Percentiles rank a stretch among this genome's conserved stretches.
These are phyloP conservation scores for Cynodonichthys magdalenae DNA, from an alignment of 2,797 vertebrate species.

Conservation along the genomic window DNA sequence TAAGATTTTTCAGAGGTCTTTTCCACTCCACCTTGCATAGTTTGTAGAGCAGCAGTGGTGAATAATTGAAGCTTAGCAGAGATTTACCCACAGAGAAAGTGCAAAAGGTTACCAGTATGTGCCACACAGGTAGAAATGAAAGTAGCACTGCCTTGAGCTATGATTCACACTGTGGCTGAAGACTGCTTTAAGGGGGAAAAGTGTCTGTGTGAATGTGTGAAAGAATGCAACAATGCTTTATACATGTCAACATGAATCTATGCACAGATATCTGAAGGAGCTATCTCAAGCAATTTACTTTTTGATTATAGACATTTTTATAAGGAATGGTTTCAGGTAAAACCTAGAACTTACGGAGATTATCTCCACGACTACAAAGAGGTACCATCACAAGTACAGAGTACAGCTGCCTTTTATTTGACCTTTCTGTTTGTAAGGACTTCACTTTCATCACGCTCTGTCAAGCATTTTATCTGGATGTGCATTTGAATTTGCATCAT, in stretches of 20 bases:
- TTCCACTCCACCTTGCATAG: conserved; percentile 10
- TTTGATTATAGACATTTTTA: conserved; percentile 32
- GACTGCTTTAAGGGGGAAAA: background rate
- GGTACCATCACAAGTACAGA: background rate
- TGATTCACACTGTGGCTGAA: conserved; percentile 13
- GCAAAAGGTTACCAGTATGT: conserved; percentile 43
- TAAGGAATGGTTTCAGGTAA: conserved; percentile 25
- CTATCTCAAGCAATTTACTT: conserved; percentile 32
- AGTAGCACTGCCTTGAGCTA: conserved; percentile 1
- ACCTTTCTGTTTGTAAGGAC: background rate
- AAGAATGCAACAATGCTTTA: background rate
- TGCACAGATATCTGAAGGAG: conserved; percentile 25
- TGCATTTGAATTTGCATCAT: background rate
- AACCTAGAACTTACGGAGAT: conserved; percentile 24
- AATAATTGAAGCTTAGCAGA: conserved; percentile 62
- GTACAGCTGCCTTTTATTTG: conserved; percentile 7
- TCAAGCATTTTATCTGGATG: background rate
- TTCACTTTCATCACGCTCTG: conserved; percentile 1
- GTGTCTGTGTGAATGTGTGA: background rate
- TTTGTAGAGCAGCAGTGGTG: conserved; percentile 37
- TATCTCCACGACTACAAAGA: conserved; percentile 12
- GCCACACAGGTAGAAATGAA: conserved; percentile 19
- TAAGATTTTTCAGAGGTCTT: conserved; percentile 22
- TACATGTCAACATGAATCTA: conserved; percentile 3
- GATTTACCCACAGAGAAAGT: conserved; percentile 46